Conservation (phyloP, 2,113 vertebrate species). For the Brevimyrus niger region DNA sequence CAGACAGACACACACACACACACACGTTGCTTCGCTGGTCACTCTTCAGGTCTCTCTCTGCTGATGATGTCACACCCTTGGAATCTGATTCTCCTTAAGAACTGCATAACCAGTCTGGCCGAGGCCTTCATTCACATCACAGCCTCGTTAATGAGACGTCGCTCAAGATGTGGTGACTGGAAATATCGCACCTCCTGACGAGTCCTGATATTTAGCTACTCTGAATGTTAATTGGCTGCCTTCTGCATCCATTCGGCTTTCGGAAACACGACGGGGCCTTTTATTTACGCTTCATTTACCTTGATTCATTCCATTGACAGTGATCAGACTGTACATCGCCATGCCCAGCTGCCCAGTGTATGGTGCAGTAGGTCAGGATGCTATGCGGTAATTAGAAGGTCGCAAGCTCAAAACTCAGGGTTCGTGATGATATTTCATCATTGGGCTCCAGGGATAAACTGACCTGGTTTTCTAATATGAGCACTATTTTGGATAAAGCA, state of each 20-base stretch:
- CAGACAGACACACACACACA: neutral
- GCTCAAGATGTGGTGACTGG: neutral
- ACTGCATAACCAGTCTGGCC: neutral
- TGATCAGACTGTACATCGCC: neutral
- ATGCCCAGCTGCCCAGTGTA: neutral
- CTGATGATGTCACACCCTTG: neutral
- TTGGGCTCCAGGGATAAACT: neutral
- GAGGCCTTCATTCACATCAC: neutral
- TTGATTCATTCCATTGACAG: neutral
- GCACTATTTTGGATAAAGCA: neutral
- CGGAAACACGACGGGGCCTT: neutral
- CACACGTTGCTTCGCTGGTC: neutral
- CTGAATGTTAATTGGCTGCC: neutral
- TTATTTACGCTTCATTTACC: neutral
- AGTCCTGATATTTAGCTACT: neutral
- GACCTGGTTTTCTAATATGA: neutral
- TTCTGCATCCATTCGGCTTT: neutral
- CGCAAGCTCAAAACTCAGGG: neutral
- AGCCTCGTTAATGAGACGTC: neutral
- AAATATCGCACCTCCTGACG: neutral
- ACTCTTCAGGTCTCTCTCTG: neutral
- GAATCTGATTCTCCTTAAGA: neutral
- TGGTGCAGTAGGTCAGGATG: neutral
- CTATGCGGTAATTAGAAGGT: neutral
- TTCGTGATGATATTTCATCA: neutral